Percentiles rank a stretch among this genome's conserved stretches.
Conservation (phyloP, 2,888 invertebrate species). For the Caenorhabditis plicata region DNA sequence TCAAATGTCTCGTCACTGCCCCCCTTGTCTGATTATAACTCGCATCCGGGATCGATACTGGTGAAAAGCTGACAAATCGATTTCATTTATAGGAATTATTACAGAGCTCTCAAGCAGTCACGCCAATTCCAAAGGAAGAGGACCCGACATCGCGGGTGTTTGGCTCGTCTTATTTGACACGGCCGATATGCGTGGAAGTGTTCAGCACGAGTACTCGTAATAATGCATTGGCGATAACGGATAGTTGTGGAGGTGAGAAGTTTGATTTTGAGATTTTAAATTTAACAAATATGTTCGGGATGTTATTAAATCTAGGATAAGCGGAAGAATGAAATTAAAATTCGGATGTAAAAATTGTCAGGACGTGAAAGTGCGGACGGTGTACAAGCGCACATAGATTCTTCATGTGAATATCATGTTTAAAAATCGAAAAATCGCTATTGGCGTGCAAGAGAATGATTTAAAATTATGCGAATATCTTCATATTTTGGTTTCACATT, state of each 20-base stretch:
- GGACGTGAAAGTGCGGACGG: too few species aligned
- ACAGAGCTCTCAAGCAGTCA: slow-evolving; percentile 29
- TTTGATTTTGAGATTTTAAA: too few species aligned
- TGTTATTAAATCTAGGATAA: background rate
- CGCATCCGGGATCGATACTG: slow-evolving; percentile 22
- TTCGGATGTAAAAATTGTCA: too few species aligned
- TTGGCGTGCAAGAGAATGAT: too few species aligned
- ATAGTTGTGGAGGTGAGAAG: slow-evolving; percentile 51
- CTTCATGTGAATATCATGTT: too few species aligned
- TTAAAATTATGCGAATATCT: too few species aligned
- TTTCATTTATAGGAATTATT: too few species aligned
- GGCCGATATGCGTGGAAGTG: slow-evolving; percentile 48
- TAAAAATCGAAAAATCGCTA: too few species aligned
- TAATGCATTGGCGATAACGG: slow-evolving; percentile 40
- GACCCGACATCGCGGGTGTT: slow-evolving; percentile 21
- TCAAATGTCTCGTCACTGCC: slow-evolving; percentile 40
- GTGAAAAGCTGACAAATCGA: too few species aligned
- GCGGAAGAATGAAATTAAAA: too few species aligned
- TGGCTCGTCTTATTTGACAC: slow-evolving; percentile 43
- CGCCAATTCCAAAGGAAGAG: slow-evolving; percentile 30
- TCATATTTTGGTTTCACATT: too few species aligned
- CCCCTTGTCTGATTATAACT: slow-evolving; percentile 17
- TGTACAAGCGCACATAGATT: too few species aligned
- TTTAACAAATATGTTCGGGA: background rate
- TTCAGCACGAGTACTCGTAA: slow-evolving; percentile 32